A percentile compares a stretch with the other conserved stretches of the same genome.
phyloP scores from a whole-genome alignment of 2,888 invertebrate species.

The Chaetogeoica ovagalla region DNA sequence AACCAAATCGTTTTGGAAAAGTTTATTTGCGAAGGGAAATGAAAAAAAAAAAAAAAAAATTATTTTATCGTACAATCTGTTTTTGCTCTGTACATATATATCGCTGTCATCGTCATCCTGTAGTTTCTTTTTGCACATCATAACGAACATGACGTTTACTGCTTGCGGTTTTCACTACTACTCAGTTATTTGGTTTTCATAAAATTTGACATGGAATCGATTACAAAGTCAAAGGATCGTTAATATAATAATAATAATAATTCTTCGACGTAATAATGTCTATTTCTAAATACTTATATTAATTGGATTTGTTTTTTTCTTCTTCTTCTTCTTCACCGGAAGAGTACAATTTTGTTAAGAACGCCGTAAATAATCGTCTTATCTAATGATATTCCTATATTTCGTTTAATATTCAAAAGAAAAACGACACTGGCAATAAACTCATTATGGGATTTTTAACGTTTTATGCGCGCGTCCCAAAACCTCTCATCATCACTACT shows the following conservation, averaged over 20 bases:
- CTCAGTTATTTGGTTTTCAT: neutral
- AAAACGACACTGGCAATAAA: neutral
- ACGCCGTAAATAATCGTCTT: too few species aligned
- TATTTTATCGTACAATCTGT: slow-evolving; percentile 1
- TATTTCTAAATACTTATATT: too few species aligned
- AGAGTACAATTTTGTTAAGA: too few species aligned
- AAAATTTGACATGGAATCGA: neutral
- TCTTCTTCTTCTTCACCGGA: too few species aligned
- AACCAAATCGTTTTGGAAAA: neutral
- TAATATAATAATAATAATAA: too few species aligned
- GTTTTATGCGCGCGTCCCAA: neutral
- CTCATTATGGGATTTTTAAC: neutral
- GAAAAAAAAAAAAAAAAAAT: slow-evolving; percentile 17
- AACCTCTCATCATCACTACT: neutral
- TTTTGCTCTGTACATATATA: slow-evolving; percentile 13
- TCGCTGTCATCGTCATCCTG: neutral
- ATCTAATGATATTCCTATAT: too few species aligned
- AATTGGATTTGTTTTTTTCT: too few species aligned
- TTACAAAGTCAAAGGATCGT: neutral
- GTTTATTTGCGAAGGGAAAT: slow-evolving; percentile 4
- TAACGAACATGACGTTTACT: slow-evolving; percentile 12
- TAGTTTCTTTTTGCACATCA: slow-evolving; percentile 1
- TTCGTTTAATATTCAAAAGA: neutral
- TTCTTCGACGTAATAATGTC: neutral
- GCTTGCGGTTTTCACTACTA: neutral